These are phyloP conservation scores for Drepana arcuata DNA, from an alignment of 1,140 invertebrate genomes.

Conservation along the genomic window DNA sequence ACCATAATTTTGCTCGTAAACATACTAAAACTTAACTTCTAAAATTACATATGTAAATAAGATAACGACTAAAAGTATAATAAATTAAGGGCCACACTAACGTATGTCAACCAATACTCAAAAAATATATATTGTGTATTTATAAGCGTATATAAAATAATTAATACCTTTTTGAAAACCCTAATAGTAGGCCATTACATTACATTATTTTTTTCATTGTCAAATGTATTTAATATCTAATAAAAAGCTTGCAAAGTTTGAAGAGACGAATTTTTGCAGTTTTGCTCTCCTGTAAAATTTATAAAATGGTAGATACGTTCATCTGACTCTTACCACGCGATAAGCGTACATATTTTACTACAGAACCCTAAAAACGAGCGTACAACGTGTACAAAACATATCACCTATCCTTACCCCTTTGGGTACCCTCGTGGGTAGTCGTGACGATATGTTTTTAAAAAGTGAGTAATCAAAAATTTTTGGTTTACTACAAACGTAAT, in stretches of 20 bases:
- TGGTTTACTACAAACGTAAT: too few relatives aligned
- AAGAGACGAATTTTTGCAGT: conserved; percentile 10
- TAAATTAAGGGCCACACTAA: conserved; percentile 7
- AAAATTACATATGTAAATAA: conserved; percentile 2
- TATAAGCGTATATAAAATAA: conserved; percentile 4
- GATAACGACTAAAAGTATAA: conserved; percentile 2
- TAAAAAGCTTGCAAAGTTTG: conserved; percentile 12
- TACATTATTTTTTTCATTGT: too few relatives aligned
- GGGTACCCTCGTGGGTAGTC: too few relatives aligned
- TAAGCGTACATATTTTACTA: too few relatives aligned
- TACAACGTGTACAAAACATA: too few relatives aligned
- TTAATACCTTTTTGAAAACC: conserved; percentile 2
- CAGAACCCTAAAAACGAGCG: too few relatives aligned
- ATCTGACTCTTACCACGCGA: conserved; percentile 6
- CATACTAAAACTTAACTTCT: conserved; percentile 4
- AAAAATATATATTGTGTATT: conserved; percentile 3
- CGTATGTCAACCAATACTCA: conserved; percentile 4
- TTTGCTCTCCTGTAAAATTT: conserved; percentile 14
- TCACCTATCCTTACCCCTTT: too few relatives aligned
- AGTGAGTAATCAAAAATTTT: too few relatives aligned
- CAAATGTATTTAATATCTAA: conserved; percentile 5
- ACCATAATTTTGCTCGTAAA: too few relatives aligned
- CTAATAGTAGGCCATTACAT: conserved; percentile 1
- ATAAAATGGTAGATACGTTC: conserved; percentile 11
- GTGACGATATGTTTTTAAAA: too few relatives aligned